Evolutionary conservation across 2,888 invertebrate genomes (phyloP).

Genomic region (Diogma glabrata): DNA sequence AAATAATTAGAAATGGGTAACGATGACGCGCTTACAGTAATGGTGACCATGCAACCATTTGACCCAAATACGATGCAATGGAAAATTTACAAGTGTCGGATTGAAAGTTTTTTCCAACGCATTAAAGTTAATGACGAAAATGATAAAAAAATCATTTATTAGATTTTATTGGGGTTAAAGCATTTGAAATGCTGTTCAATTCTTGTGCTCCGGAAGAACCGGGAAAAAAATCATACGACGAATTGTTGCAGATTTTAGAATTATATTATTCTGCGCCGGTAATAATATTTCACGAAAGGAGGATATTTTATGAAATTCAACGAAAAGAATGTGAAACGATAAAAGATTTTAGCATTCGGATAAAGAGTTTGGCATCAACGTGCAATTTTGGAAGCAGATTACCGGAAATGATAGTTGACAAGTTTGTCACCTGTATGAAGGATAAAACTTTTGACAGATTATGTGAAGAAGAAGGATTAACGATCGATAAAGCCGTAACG

Average conservation of each 20-base stretch:
- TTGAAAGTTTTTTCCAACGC: neutral
- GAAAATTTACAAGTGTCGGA: neutral
- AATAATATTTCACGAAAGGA: neutral
- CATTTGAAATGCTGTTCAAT: no score
- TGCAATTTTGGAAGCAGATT: conserved; percentile 1
- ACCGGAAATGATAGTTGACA: neutral
- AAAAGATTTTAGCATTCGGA: neutral
- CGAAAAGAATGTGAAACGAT: neutral
- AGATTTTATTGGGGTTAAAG: neutral
- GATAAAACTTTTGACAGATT: neutral
- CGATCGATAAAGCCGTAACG: neutral
- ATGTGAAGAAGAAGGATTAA: neutral
- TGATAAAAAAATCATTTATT: neutral
- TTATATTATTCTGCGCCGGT: no score
- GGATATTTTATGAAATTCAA: neutral
- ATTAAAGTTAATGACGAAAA: neutral
- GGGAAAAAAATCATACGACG: no score
- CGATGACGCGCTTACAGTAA: neutral
- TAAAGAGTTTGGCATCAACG: neutral
- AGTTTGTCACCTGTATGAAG: conserved; percentile 1
- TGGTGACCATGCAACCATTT: neutral
- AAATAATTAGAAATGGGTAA: neutral
- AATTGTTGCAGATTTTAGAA: no score
- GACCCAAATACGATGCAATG: neutral
- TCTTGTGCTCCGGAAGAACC: no score